Evolutionary conservation across 2,113 vertebrate species (phyloP).

Genomic region (Labeo rohita): DNA sequence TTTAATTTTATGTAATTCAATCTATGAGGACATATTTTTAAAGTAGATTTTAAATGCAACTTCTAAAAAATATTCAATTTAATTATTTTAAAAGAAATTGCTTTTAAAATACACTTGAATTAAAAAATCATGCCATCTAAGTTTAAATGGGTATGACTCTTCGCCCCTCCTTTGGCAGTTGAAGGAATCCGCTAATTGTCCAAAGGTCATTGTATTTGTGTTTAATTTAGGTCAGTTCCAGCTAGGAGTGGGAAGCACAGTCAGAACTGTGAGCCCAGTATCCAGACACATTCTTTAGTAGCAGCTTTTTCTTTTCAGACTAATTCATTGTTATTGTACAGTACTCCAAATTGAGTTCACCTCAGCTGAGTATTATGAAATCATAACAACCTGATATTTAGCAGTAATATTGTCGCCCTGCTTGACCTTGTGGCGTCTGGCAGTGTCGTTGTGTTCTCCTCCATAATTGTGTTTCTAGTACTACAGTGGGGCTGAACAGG

Average conservation of each 20-base stretch:
- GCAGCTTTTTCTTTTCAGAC: conserved; percentile 7
- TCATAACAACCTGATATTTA: background rate
- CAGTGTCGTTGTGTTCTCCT: background rate
- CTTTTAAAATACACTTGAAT: background rate
- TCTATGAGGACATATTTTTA: background rate
- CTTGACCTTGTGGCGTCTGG: background rate
- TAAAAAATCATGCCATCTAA: background rate
- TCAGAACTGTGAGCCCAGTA: conserved; percentile 4
- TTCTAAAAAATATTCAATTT: background rate
- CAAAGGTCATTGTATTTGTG: conserved; percentile 55
- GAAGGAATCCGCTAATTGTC: conserved; percentile 12
- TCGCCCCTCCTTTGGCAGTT: background rate
- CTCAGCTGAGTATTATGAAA: background rate
- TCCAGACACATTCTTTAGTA: background rate
- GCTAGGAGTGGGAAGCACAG: conserved; percentile 63
- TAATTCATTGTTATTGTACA: background rate
- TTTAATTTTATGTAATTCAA: too few relatives aligned
- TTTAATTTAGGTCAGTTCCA: conserved; percentile 59
- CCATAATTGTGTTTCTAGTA: background rate
- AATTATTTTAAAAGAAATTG: background rate
- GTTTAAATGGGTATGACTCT: background rate
- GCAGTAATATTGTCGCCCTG: background rate
- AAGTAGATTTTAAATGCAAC: background rate
- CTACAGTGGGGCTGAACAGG: background rate
- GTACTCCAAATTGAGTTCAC: conserved; percentile 1